Base-by-base conservation (phyloP, 2,888 invertebrate species). In the Andricus curvator region DNA sequence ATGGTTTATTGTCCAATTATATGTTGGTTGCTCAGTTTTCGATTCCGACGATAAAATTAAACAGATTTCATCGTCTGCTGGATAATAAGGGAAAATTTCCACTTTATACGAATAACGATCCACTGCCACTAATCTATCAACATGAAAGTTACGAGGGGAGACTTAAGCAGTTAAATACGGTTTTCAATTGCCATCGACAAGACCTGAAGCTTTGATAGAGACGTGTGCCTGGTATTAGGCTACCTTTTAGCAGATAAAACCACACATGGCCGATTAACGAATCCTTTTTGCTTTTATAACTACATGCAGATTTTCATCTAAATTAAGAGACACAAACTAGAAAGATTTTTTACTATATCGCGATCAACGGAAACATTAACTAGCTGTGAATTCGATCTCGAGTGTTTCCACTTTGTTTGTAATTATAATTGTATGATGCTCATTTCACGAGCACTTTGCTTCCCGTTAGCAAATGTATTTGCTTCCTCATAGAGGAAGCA, bases 131-230 rank as follows among this genome's bases (percentile, higher is more conserved):
- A 76, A 66, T 81, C 66, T 65, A 76, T 81, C 67, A 65, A 78
- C 79, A 70, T 56, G 44, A 76, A 37, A 74, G 37, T 66, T 78
- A 67, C 51, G 37, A 81, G 86, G 83, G 82, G 85, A 85, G 86
- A 85, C 84, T 85, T 84, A 83, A 86, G 84, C 81, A 84, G 85
- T 88, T 89, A 88, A 89, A 85, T 83, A 86, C 84, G 86, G 81
- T 82, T 81, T 82, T 87, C 80, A 86, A 85, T 86, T 83, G 84
- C 56, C 37, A 56, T 60, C 74, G n/a, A 56, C 56, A 37, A 74
- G n/a, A 74, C 74, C 56, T 22, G 15, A 37, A 74, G 74, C 51
- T 74, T 74, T 74, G 56, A 74, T 74, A 74, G 37, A 74, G 56
- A 56, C 74, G 56, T 56, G 74, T 74, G 74, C n/a, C 29, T 74